Base-by-base conservation (phyloP, 2,888 invertebrate species). In the Chymomyza caudatula region DNA sequence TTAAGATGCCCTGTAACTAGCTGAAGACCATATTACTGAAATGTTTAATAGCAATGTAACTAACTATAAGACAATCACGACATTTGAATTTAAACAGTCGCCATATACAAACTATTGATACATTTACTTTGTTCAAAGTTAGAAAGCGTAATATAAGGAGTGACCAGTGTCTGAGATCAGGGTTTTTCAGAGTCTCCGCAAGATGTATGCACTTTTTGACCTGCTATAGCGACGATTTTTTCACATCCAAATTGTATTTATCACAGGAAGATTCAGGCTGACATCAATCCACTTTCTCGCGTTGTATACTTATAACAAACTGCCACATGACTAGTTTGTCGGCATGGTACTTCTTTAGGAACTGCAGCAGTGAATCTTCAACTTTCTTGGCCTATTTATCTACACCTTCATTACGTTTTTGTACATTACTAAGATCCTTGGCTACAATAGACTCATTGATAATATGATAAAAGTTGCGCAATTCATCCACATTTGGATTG, bases 281-380 rank as follows among this genome's bases (percentile, higher is more conserved):
- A 88, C 98, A 98, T 97, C 98, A 98, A 13, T 94, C 92, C 1
- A 97, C 94, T 90, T 98, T 98, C 86, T 98, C 98, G 71, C 95
- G 94, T 73, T 96, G 94, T 1, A 95, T 94, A 58, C 93, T 92
- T 8, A 98, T 93, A 87, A 96, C 94, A 77, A 97, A 93, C 80
- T 96, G 95, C 43, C 97, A 92, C 87, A 95, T 95, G 54, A 93
- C 94, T 63, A 96, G 93, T 86, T 96, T 97, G 74, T 97, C 97
- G 54, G 94, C 94, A 82, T 97, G 96, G 75, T 95, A 93, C 89
- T 97, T 97, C 87, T 96, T 96, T 60, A 98, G 92, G 90, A 96
- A 96, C 43, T 94, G 94, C 4, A 95, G 91, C 29, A 98, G 89
- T 0, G 95, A 94, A 4, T 93, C 93, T 89, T 96, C 95, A 15